Evolutionary conservation across 2,888 invertebrate species (phyloP), one percentile per base, ranked within the genome.

Genomic region (Xylocampa areola): DNA sequence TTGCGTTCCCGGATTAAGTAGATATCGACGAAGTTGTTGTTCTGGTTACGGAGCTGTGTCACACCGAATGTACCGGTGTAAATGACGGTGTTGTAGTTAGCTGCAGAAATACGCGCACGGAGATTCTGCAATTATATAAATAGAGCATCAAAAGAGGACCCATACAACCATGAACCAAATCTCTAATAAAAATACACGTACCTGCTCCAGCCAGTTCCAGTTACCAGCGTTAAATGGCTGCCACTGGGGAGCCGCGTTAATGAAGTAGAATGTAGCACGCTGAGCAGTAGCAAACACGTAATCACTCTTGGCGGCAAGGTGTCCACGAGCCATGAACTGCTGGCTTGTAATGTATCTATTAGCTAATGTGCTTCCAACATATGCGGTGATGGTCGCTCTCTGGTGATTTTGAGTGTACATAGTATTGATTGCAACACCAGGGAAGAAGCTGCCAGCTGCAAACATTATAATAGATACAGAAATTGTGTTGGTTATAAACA

Each of bases 231-330:
- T 95, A 74, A 95, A 95, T 0, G 90, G 90, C 53, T 95, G 95
- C 96, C 96, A 96, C 68, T 96, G 96, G 0, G 96, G 96, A 0
- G 95, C 95, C 0, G 94, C 94, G 76, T 96, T 96, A 43, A 96
- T 86, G 75, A 95, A 96, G 81, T 95, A 95, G 83, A 96, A 96
- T 0, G 95, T 95, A 0, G 95, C 82, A 0, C 91, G 86, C 71
- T 96, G 95, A 32, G 94, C 95, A 6, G 94, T 85, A 0, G 94
- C 95, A 68, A 93, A 95, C n/a, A 96, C 87, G 68, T 94, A 95
- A 81, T 96, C 96, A 8, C 92, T 94, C 76, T 95, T 96, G 1
- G 96, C 95, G 0, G 94, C 86, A 33, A 96, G 85, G 74, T 96
- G 96, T 2, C 96, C 96, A 39, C 95, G 93, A 0, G 96, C 85